A percentile compares a stretch with the other conserved stretches of the same genome.
Conservation (phyloP, 2,113 vertebrate genomes). For the Peromyscus polionotus region DNA sequence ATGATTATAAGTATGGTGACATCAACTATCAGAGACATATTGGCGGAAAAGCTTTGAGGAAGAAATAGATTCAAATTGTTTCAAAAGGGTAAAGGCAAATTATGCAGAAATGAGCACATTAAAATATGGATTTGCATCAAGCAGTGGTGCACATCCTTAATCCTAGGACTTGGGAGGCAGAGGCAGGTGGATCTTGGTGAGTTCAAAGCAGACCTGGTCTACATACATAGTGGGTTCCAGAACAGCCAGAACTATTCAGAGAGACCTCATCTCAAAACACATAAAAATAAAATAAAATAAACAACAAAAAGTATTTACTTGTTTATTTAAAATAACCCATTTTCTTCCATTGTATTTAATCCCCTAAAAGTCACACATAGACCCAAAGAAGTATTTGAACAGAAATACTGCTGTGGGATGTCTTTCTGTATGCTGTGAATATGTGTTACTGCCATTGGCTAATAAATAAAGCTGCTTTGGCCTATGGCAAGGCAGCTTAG, state of each 20-base stretch:
- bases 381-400: slow-evolving; percentile 58
- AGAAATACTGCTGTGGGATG: slow-evolving; percentile 72
- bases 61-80: slow-evolving; percentile 41
- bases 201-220: neutral
- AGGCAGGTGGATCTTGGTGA: neutral
- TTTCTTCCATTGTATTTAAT: slow-evolving; percentile 51
- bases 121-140: neutral
- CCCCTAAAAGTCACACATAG: neutral
- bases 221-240: neutral
- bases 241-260: neutral
- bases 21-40: neutral
- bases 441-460: too few species aligned
- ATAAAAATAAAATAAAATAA: neutral
- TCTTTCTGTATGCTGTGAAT: too few species aligned
- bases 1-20: neutral
- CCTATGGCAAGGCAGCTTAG: too few species aligned
- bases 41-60: neutral
- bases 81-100: slow-evolving; percentile 42
- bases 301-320: slow-evolving; percentile 42
- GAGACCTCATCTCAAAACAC: neutral
- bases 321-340: slow-evolving; percentile 34
- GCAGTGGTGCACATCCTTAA: neutral
- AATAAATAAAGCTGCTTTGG: too few species aligned
- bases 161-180: neutral
- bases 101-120: neutral